Percentiles rank a stretch among this genome's conserved stretches.
phyloP scores from a whole-genome alignment of 2,113 vertebrate genomes.

The Rhabdornis inornatus region DNA sequence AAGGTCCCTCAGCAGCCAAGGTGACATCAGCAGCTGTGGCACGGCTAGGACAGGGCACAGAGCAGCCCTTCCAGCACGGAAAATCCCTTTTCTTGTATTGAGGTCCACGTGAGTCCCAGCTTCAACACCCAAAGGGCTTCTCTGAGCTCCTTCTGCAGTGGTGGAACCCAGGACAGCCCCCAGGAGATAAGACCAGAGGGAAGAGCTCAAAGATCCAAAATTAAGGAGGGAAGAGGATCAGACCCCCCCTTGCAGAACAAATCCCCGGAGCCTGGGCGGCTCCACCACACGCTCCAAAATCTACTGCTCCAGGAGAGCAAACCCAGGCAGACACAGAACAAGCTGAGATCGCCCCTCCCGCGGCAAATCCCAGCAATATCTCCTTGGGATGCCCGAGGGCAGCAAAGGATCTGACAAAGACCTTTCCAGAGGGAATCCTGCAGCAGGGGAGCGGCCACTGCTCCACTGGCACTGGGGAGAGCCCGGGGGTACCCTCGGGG shows the following conservation, averaged over 20 bases:
- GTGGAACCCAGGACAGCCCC: not conserved
- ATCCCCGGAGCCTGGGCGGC: not conserved
- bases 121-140: not conserved
- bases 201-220: not conserved
- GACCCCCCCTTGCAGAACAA: not conserved
- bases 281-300: not conserved
- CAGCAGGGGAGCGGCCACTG: not conserved
- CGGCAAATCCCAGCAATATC: not conserved
- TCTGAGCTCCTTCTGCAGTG: not conserved
- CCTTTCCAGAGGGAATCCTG: not conserved
- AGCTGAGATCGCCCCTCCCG: not conserved
- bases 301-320: not conserved
- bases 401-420: not conserved
- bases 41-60: not conserved
- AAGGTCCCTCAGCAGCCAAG: not conserved
- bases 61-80: not conserved
- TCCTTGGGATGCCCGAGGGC: fast-evolving
- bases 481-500: not conserved
- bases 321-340: not conserved
- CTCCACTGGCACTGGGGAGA: not conserved
- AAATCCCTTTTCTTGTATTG: not conserved
- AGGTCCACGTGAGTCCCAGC: not conserved
- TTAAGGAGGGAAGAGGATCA: not conserved
- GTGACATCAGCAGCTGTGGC: not conserved
- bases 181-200: not conserved